A percentile compares a stretch with the other conserved stretches of the same genome.
Conservation (phyloP, 2,888 invertebrate species). For the Eudemis profundana region DNA sequence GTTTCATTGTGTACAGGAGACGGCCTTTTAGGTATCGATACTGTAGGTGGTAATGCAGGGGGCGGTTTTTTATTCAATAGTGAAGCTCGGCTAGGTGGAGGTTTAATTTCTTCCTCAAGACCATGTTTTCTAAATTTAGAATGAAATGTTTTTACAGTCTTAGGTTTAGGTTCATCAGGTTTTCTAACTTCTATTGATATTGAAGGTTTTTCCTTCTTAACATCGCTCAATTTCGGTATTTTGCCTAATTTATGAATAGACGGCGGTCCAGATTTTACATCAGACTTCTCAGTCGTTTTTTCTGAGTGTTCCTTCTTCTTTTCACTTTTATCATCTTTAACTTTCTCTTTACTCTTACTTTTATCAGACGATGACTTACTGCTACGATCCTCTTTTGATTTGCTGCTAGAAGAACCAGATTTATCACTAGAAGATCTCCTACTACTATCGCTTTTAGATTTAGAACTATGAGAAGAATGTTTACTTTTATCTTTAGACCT, state of each 20-base stretch:
- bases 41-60: conserved; percentile 75
- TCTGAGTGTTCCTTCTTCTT: conserved; percentile 59
- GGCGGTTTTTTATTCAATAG: conserved; percentile 86
- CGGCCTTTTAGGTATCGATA: conserved; percentile 78
- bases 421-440: conserved; percentile 64
- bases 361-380: conserved; percentile 62
- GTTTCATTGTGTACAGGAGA: conserved; percentile 80
- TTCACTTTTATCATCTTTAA: conserved; percentile 49
- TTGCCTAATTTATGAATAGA: conserved; percentile 90
- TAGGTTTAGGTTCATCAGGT: conserved; percentile 89
- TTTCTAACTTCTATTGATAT: conserved; percentile 93
- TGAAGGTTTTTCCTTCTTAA: conserved; percentile 89
- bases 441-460: conserved; percentile 70
- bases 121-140: conserved; percentile 97
- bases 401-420: conserved; percentile 66
- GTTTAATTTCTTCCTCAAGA: conserved; percentile 93
- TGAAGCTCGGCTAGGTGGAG: conserved; percentile 91
- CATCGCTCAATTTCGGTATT: conserved; percentile 89
- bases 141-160: conserved; percentile 96
- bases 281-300: conserved; percentile 86
- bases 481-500: conserved; percentile 64
- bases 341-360: conserved; percentile 56
- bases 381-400: conserved; percentile 67
- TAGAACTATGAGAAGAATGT: conserved; percentile 70
- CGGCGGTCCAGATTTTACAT: conserved; percentile 88